These are phyloP conservation scores for Megaleporinus macrocephalus DNA, from an alignment of 2,113 vertebrate species.

Conservation along the genomic window DNA sequence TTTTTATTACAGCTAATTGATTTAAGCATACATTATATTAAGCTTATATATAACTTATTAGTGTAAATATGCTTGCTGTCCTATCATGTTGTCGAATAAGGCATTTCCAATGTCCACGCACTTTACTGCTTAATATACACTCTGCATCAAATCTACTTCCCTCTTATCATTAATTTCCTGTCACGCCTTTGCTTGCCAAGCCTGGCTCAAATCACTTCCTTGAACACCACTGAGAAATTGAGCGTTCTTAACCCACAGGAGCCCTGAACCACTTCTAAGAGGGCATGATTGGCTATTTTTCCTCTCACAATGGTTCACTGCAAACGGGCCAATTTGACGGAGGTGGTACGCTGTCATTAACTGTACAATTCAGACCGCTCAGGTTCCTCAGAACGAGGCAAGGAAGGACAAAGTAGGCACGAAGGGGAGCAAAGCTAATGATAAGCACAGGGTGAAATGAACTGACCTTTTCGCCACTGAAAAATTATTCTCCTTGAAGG, in stretches of 20 bases:
- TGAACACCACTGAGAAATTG: conserved; percentile 25
- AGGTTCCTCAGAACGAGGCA: not conserved
- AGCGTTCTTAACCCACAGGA: conserved; percentile 14
- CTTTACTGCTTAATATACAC: conserved; percentile 22
- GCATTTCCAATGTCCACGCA: not conserved
- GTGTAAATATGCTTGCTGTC: not conserved
- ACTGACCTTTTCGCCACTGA: conserved; percentile 4
- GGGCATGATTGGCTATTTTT: conserved; percentile 39
- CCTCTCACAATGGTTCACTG: conserved; percentile 13
- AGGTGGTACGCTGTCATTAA: conserved; percentile 23
- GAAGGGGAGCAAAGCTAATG: conserved; percentile 21
- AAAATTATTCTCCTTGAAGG: conserved; percentile 11
- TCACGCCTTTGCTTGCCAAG: not conserved
- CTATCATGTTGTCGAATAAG: not conserved
- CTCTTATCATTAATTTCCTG: conserved; percentile 18
- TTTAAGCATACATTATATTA: not conserved
- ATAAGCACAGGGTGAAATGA: conserved; percentile 25
- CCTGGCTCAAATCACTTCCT: conserved; percentile 17
- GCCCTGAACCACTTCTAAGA: not conserved
- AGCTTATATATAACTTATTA: no score
- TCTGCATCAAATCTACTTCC: conserved; percentile 8
- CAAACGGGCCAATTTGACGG: conserved; percentile 4
- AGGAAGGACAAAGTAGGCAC: conserved; percentile 15
- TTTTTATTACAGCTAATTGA: not conserved
- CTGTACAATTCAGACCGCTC: not conserved